Evolutionary conservation across 1,140 invertebrate genomes (phyloP).

Genomic region (Brachionus paranguensis): DNA sequence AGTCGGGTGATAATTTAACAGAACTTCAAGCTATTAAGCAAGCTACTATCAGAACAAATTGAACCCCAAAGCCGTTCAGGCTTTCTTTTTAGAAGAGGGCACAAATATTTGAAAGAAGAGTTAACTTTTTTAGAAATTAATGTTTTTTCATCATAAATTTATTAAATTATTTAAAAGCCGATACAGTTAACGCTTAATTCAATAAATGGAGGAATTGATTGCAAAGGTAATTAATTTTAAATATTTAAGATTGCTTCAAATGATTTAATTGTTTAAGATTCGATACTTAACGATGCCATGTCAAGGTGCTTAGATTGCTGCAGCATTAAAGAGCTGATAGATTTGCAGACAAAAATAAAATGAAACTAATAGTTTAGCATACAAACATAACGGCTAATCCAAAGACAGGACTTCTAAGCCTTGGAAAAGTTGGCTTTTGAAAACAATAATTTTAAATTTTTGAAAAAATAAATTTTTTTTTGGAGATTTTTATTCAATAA

Average conservation of each 20-base stretch:
- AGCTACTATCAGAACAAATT: constrained; percentile 21
- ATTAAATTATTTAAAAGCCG: not conserved
- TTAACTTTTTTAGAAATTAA: constrained; percentile 57
- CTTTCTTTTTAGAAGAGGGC: not conserved
- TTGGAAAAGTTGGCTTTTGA: constrained; percentile 77
- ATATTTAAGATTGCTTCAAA: not conserved
- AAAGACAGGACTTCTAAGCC: constrained; percentile 86
- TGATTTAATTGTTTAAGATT: constrained; percentile 43
- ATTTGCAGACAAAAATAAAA: constrained; percentile 88
- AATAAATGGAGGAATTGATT: not conserved
- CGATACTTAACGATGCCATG: constrained; percentile 67
- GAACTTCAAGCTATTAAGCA: constrained; percentile 8
- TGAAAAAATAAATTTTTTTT: not conserved
- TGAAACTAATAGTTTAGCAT: constrained; percentile 84
- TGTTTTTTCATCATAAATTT: too few relatives aligned
- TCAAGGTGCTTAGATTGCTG: constrained; percentile 71
- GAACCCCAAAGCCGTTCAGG: not conserved
- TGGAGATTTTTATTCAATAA: not conserved
- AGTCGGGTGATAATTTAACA: not conserved
- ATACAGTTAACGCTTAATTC: not conserved
- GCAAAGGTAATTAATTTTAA: not conserved
- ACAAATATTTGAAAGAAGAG: not conserved
- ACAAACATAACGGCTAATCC: constrained; percentile 89
- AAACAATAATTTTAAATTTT: not conserved
- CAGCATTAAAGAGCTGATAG: constrained; percentile 82